These are phyloP conservation scores for Acrocephalus arundinaceus DNA, from an alignment of 2,113 vertebrate genomes.

Conservation along the genomic window DNA sequence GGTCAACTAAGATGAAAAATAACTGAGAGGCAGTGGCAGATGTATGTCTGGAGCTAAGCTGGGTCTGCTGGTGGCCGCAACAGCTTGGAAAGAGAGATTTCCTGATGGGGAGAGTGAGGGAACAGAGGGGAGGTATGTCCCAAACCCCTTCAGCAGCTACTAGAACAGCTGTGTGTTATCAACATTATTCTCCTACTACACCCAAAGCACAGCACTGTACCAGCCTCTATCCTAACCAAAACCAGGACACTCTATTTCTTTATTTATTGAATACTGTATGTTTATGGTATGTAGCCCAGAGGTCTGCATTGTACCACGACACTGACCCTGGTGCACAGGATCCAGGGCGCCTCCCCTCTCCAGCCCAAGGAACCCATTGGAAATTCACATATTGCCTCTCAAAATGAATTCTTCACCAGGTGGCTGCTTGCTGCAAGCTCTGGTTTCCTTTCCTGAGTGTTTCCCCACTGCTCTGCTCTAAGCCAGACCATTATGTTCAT, in stretches of 20 bases:
- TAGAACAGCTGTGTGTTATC: background rate
- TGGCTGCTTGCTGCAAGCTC: background rate
- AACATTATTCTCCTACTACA: background rate
- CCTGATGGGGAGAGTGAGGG: background rate
- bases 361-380: background rate
- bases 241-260: background rate
- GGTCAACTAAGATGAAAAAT: background rate
- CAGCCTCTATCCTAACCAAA: background rate
- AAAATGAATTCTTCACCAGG: fast-evolving
- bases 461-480: background rate
- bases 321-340: background rate
- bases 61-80: background rate
- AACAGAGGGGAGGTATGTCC: background rate
- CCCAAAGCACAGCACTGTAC: background rate
- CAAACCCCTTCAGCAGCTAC: background rate
- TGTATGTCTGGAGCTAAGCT: background rate
- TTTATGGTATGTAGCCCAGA: background rate
- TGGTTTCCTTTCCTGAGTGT: fast-evolving
- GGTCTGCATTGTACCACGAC: background rate
- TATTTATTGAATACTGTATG: background rate
- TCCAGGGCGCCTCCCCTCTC: background rate
- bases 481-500: background rate
- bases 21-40: background rate
- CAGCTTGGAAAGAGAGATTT: background rate
- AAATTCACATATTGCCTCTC: background rate